phyloP scores from a whole-genome alignment of 2,888 invertebrate species.

The Cactoblastis cactorum region DNA sequence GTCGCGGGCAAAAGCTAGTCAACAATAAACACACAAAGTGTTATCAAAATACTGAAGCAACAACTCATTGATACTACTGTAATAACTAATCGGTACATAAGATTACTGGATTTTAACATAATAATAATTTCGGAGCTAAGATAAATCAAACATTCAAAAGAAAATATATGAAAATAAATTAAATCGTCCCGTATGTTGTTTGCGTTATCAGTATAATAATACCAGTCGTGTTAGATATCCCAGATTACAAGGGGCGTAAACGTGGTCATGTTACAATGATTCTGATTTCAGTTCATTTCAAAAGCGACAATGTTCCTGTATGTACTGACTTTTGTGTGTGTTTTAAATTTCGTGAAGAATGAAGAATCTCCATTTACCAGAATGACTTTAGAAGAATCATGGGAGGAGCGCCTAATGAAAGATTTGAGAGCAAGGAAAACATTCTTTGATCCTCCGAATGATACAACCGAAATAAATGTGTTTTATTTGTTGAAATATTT shows the following conservation, averaged over 20 bases:
- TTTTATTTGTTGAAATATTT: conserved; percentile 34
- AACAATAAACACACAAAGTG: too few relatives aligned
- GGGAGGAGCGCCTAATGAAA: conserved; percentile 27
- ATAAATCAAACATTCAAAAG: too few relatives aligned
- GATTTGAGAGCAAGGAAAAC: conserved; percentile 17
- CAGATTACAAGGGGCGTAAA: neutral
- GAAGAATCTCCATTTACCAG: neutral
- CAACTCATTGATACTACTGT: too few relatives aligned
- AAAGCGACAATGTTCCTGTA: neutral
- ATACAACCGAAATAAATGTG: conserved; percentile 23
- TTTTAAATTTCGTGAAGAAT: neutral
- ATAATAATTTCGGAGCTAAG: too few relatives aligned
- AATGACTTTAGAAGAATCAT: conserved; percentile 16
- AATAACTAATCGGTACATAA: too few relatives aligned
- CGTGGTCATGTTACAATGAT: neutral
- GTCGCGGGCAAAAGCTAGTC: too few relatives aligned
- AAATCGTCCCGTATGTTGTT: neutral
- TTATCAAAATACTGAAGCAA: too few relatives aligned
- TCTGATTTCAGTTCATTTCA: neutral
- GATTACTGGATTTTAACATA: too few relatives aligned
- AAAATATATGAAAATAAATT: too few relatives aligned
- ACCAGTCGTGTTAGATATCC: neutral
- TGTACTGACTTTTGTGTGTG: neutral
- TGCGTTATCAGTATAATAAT: neutral
- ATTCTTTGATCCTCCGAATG: neutral